Evolutionary conservation across 2,797 vertebrate genomes (phyloP), one percentile per base, ranked within the genome.

Genomic region (Pseudochaenichthys georgianus): DNA sequence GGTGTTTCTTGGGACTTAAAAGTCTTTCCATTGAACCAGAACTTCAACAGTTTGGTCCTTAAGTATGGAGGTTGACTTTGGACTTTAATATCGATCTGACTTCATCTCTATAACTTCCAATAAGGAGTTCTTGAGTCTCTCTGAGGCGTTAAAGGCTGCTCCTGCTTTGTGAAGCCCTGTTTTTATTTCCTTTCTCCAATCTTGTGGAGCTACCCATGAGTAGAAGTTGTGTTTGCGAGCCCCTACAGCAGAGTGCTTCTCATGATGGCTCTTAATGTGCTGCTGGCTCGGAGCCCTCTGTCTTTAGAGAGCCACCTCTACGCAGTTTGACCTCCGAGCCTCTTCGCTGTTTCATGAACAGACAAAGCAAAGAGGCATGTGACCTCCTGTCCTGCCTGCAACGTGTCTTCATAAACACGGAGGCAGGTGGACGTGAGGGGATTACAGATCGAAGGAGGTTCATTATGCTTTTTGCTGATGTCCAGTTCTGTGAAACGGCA

Each of bases 391-490:
- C 46, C 63, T 17, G 55, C 17, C 51, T 45, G 65, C 59, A 41
- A 73, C 19, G 41, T 64, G 67, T 70, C 80, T 62, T 63, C 58
- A 10, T 5, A 2, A 68, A 65, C 38, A 13, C 10, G 9, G 42
- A 52, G 63, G 55, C 43, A 68, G 70, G 54, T n/a, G 58, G 76
- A 79, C 63, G 76, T 15, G 13, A 63, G 61, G 71, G 31, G 54
- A 45, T 43, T n/a, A n/a, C 46, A 84, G 71, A 75, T 28, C 60
- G 75, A 48, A 8, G 48, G 51, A 76, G 81, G 79, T 70, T 86
- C 74, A 88, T 74, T 59, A 28, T 61, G 74, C 71, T 77, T 76
- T 78, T 59, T 57, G 74, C 68, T 77, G 72, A 78, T 28, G 78
- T 53, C 57, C 64, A 4, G 41, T 50, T 68, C 64, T n/a, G 68